These are phyloP conservation scores for Polyploca ridens DNA, from an alignment of 2,888 invertebrate genomes.

Conservation along the genomic window DNA sequence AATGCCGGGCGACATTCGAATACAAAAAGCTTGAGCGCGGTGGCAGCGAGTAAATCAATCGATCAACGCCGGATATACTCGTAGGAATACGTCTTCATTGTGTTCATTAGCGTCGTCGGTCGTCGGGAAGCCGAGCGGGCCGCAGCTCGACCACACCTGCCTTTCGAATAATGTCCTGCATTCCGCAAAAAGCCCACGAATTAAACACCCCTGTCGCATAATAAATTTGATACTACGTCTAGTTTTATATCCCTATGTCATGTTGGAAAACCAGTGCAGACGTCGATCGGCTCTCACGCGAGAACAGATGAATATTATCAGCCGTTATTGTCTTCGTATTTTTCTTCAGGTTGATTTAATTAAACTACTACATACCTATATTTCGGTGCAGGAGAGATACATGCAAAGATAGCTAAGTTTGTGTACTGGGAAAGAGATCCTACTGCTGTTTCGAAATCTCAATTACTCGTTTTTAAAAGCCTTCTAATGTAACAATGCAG, in stretches of 20 bases:
- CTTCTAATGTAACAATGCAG: conserved; percentile 8
- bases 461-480: conserved; percentile 10
- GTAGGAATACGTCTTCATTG: conserved; percentile 83
- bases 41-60: conserved; percentile 84
- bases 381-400: not conserved
- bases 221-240: not conserved
- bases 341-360: not conserved
- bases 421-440: not conserved
- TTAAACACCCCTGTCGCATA: conserved; percentile 46
- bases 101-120: conserved; percentile 80
- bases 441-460: conserved; percentile 12
- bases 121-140: conserved; percentile 37
- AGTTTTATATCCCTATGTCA: not conserved
- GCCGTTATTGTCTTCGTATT: not conserved
- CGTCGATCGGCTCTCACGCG: not conserved
- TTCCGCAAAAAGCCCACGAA: conserved; percentile 68
- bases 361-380: not conserved
- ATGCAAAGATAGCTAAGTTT: not conserved
- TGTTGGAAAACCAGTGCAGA: not conserved
- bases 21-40: conserved; percentile 83
- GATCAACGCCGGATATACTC: conserved; percentile 83
- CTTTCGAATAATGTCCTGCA: conserved; percentile 63
- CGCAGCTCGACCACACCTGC: conserved; percentile 71
- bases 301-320: not conserved
- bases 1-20: conserved; percentile 80